These are phyloP conservation scores for Agonum fuliginosum DNA, from an alignment of 2,888 invertebrate genomes.

Conservation along the genomic window DNA sequence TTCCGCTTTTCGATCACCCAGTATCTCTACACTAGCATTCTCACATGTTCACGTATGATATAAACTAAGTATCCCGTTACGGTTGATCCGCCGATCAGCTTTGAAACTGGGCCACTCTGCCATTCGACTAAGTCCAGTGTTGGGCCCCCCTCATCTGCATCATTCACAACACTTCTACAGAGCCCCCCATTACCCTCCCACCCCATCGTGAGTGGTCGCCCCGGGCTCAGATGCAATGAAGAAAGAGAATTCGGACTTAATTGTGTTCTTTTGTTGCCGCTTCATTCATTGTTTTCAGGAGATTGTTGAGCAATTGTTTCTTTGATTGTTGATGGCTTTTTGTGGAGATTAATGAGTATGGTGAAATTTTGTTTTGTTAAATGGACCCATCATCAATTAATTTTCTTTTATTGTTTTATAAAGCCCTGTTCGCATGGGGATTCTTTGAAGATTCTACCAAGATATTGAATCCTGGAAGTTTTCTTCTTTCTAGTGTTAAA, in stretches of 20 bases:
- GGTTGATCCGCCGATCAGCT: background rate
- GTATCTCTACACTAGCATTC: background rate
- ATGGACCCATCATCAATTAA: no score
- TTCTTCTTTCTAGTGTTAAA: no score
- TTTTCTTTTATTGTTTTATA: no score
- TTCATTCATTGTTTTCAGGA: background rate
- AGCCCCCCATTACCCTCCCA: background rate
- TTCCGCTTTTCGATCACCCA: no score
- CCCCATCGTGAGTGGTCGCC: background rate
- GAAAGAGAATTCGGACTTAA: no score
- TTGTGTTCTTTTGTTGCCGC: background rate
- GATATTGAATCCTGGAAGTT: no score
- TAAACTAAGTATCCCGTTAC: slow-evolving; percentile 9
- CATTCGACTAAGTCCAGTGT: background rate
- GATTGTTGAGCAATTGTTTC: background rate
- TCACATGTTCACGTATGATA: background rate
- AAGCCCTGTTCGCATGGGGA: no score
- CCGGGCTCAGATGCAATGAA: no score
- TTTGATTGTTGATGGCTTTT: background rate
- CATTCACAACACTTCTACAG: slow-evolving; percentile 2
- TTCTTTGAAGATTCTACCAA: no score
- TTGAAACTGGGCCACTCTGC: background rate
- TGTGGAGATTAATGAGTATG: no score
- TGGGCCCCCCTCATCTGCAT: background rate
- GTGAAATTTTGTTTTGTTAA: no score